Evolutionary conservation across 2,888 invertebrate species (phyloP).

Genomic region (Pecten maximus): DNA sequence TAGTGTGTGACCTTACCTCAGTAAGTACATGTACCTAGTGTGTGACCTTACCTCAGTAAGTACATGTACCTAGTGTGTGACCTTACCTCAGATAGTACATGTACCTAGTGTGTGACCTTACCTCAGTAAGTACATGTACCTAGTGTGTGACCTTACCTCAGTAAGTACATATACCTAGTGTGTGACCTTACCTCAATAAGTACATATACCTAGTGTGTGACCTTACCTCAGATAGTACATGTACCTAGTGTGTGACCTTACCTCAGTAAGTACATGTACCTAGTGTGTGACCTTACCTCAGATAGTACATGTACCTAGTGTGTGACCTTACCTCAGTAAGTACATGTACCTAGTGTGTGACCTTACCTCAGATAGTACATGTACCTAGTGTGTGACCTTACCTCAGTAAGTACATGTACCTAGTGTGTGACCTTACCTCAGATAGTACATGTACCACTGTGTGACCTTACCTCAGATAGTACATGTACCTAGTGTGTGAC

Average conservation of each 20-base stretch:
- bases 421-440: no score
- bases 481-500: background rate
- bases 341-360: background rate
- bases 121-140: slow-evolving; percentile 83
- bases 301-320: no score
- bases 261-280: no score
- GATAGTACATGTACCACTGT: background rate
- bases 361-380: background rate
- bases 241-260: no score
- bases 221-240: background rate
- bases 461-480: background rate
- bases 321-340: background rate
- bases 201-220: background rate
- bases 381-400: no score
- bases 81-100: slow-evolving; percentile 85
- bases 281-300: no score
- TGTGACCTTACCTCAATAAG: background rate
- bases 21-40: slow-evolving; percentile 86
- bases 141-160: no score
- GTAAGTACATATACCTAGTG: no score
- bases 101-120: slow-evolving; percentile 88
- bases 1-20: slow-evolving; percentile 88
- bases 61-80: slow-evolving; percentile 86
- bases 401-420: no score
- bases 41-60: slow-evolving; percentile 86